Conservation (phyloP, 2,113 vertebrate genomes). For the Melanotaenia duboulayi region DNA sequence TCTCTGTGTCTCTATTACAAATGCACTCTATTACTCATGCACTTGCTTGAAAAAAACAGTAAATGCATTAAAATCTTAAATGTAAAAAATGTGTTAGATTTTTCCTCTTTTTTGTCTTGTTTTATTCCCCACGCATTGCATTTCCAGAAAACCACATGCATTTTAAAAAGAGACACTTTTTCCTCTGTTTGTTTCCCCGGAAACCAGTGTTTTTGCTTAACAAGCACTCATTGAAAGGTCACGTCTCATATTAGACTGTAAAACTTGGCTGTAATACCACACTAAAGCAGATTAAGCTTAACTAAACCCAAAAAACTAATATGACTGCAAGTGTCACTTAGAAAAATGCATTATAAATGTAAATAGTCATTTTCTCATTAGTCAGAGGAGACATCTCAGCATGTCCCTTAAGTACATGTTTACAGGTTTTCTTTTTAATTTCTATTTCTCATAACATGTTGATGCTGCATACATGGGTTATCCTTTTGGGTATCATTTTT, state of each 20-base stretch:
- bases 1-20: no score
- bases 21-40: no score
- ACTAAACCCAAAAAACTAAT: constrained; percentile 15
- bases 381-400: not conserved
- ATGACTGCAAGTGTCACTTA: not conserved
- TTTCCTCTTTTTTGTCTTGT: not conserved
- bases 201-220: constrained; percentile 39
- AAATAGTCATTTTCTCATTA: no score
- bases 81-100: constrained; percentile 5
- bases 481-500: not conserved
- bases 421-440: not conserved
- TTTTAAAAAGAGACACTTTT: constrained; percentile 26
- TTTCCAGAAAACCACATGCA: not conserved
- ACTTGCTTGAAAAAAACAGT: no score
- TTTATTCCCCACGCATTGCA: not conserved
- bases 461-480: not conserved
- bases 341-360: no score
- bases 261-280: constrained; percentile 28
- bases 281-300: not conserved
- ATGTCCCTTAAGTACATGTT: not conserved
- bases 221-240: constrained; percentile 52
- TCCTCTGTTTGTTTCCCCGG: constrained; percentile 6
- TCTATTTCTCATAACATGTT: not conserved
- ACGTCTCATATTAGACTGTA: constrained; percentile 21
- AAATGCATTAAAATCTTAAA: constrained; percentile 19